Base-by-base conservation (phyloP, 2,797 vertebrate species). In the Leontopithecus rosalia region DNA sequence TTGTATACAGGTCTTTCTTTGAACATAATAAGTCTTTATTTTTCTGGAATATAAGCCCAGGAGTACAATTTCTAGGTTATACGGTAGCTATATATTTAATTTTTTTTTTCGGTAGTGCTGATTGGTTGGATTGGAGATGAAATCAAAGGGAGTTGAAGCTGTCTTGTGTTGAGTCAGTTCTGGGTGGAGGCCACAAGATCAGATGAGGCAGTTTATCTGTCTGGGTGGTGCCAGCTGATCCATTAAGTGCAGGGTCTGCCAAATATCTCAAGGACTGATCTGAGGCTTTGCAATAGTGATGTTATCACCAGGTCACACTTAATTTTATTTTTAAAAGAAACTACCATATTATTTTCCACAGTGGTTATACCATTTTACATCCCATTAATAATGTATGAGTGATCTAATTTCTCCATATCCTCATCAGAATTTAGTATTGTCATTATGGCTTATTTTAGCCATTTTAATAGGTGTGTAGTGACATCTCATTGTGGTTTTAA, bases 1-100 rank as follows among this genome's bases (percentile, higher is more conserved):
- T 94, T 95, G 46, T 46, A 4, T 75, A 61, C 10, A 77, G 87
- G 80, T 52, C 70, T 95, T 84, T 96, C 5, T 79, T 22, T 93
- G 75, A 85, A 41, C 20, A 22, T 92, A 72, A 22, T 92, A 72
- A 58, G 50, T 91, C 43, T 95, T 90, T 33, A 48, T 83, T 85
- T 91, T 22, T 46, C 46, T 77, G 48, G 41, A 13, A 88, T 76
- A 91, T 84, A 76, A 88, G 50, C 8, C 75, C 46, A 22, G 36
- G 33, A 80, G 19, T 83, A 14, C 48, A 82, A 57, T 41, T 91
- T 41, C 10, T 90, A 39, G 50, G 57, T 82, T 58, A n/a, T n/a
- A 33, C 46, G 13, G 4, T 41, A 77, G 43, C 20, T 91, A 22
- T 9, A 55, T 82, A 81, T 52, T 93, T 84, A 67, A 9, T 1